phyloP scores from a whole-genome alignment of 2,888 invertebrate genomes.

The Fragum fragum region DNA sequence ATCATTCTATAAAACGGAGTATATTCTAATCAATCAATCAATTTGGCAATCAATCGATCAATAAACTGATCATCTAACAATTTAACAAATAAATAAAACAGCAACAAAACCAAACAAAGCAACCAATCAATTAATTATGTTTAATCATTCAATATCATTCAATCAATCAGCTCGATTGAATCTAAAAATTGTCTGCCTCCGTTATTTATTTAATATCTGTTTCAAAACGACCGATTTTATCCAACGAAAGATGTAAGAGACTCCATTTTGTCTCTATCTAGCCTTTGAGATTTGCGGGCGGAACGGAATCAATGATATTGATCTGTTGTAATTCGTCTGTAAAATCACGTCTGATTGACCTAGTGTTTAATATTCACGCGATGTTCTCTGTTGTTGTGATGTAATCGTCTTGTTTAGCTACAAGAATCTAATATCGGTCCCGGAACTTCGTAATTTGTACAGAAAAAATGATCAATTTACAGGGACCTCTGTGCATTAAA shows the following conservation, averaged over 20 bases:
- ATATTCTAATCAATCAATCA: too few relatives aligned
- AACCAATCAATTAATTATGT: too few relatives aligned
- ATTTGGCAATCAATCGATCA: too few relatives aligned
- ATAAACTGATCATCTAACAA: too few relatives aligned
- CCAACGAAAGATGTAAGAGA: background rate
- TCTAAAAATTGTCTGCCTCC: too few relatives aligned
- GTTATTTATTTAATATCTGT: background rate
- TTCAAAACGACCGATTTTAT: background rate
- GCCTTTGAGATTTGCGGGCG: background rate
- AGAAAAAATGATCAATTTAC: background rate
- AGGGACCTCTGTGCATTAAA: background rate
- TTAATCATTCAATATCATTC: too few relatives aligned
- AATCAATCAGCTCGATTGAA: too few relatives aligned
- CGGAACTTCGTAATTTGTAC: background rate
- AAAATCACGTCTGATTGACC: slow-evolving; percentile 23
- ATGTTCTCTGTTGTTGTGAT: background rate
- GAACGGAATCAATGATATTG: background rate
- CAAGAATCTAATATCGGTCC: background rate
- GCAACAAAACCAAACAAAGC: too few relatives aligned
- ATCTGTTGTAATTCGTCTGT: slow-evolving; percentile 8
- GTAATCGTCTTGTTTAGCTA: slow-evolving; percentile 15
- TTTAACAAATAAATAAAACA: too few relatives aligned
- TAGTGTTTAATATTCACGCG: slow-evolving; percentile 12
- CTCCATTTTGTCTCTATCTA: background rate
- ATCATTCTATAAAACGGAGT: too few relatives aligned